Base-by-base conservation (phyloP, 1,140 invertebrate genomes). In the Holcopasites calliopsidis region DNA sequence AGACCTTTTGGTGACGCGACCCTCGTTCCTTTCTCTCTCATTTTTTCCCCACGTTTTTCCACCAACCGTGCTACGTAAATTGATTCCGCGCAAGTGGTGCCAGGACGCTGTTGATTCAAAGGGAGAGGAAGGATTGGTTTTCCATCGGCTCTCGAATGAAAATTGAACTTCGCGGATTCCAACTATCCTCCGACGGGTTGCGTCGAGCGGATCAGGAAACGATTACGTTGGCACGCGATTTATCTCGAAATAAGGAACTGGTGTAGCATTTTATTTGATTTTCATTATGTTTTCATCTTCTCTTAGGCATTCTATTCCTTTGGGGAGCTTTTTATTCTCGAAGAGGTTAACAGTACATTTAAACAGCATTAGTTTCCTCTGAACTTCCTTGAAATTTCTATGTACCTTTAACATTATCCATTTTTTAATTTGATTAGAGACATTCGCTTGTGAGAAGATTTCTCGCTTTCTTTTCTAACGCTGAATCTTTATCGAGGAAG, bases 1-100 rank as follows among this genome's bases (percentile, higher is more conserved):
- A 83, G 82, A 84, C 73, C 75, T 83, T 77, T 83, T 73, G 55
- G 42, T 23, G 64, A 47, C 42, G 44, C 18, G 52, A 35, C 61
- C 54, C 47, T n/a, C 42, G 21, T 40, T 35, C 49, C 42, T 21
- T 23, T 16, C 35, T 31, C n/a, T 18, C 23, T 49, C 38, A 28
- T n/a, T 28, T 49, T 3, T 18, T 40, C 35, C 44, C 57, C 62
- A 55, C 60, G 49, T 21, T 50, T 70, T 50, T 31, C n/a, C 35
- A 21, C 10, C 18, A n/a, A n/a, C 49, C 33, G 28, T n/a, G n/a
- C 40, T 31, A 47, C 69, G 68, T 73, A 84, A 84, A 84, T 84
- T 84, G 82, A 83, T 84, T 84, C 71, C 72, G 44, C 81, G 60
- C 73, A 72, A 83, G 80, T 76, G 82, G 80, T 42, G 71, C 65